Conservation (phyloP, 2,113 vertebrate genomes). For the Raja brachyura region DNA sequence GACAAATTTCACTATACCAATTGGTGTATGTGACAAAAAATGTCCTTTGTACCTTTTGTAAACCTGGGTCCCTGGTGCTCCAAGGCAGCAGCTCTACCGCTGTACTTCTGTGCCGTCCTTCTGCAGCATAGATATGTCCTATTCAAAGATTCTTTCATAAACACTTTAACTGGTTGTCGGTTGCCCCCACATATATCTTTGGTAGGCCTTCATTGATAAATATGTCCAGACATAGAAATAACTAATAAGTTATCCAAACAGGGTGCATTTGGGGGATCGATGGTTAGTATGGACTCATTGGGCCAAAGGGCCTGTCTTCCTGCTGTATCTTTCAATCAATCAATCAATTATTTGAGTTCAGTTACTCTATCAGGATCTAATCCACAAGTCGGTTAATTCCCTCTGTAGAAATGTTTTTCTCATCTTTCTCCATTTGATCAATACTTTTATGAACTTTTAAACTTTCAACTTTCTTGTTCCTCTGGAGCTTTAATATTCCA, state of each 20-base stretch:
- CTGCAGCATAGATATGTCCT: too few species aligned
- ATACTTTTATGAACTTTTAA: neutral
- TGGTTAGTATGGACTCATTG: too few species aligned
- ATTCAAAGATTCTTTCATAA: neutral
- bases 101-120: too few species aligned
- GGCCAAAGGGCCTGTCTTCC: too few species aligned
- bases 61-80: too few species aligned
- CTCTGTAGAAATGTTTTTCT: neutral
- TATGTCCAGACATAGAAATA: neutral
- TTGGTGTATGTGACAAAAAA: too few species aligned
- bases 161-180: neutral
- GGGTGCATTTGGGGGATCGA: neutral
- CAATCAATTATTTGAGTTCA: neutral
- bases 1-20: too few species aligned
- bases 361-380: neutral
- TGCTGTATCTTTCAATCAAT: too few species aligned
- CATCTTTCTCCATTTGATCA: neutral
- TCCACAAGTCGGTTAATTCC: neutral
- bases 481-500: neutral
- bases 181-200: neutral
- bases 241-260: neutral
- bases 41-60: too few species aligned
- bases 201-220: neutral
- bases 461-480: neutral
- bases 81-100: too few species aligned